Percentiles rank a stretch among this genome's conserved stretches.
Conservation (phyloP, 1,140 invertebrate genomes). For the Orius insidiosus region DNA sequence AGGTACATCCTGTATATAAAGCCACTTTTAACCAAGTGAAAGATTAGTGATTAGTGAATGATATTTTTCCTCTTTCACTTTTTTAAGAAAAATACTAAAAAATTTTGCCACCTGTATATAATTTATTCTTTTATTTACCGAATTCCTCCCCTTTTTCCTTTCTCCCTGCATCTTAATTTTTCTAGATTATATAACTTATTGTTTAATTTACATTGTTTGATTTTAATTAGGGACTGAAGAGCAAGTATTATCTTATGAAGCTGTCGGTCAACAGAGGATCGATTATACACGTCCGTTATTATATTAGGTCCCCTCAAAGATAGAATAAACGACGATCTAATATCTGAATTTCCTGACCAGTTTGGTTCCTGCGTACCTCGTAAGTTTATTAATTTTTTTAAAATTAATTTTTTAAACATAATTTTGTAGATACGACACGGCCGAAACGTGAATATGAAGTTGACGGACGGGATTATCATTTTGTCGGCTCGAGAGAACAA, state of each 20-base stretch:
- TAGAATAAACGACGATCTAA: conserved; percentile 96
- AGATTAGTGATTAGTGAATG: too few relatives aligned
- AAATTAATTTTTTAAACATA: background rate
- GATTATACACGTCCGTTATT: conserved; percentile 87
- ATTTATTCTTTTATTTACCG: too few relatives aligned
- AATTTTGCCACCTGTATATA: too few relatives aligned
- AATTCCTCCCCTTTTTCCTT: too few relatives aligned
- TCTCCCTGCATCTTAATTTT: too few relatives aligned
- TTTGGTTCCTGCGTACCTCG: conserved; percentile 99
- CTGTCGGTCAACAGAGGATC: conserved; percentile 74
- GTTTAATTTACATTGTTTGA: background rate
- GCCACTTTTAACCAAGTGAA: too few relatives aligned
- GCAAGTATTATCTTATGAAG: conserved; percentile 85
- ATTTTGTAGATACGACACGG: conserved; percentile 80
- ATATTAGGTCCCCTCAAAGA: conserved; percentile 96
- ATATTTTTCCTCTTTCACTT: too few relatives aligned
- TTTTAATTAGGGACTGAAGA: conserved; percentile 59
- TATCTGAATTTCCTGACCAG: conserved; percentile 94
- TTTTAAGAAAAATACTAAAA: too few relatives aligned
- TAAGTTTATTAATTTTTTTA: conserved; percentile 40
- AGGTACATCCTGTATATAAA: too few relatives aligned
- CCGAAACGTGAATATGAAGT: conserved; percentile 90
- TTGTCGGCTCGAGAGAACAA: conserved; percentile 93
- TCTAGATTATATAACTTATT: background rate
- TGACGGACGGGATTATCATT: conserved; percentile 97